These are phyloP conservation scores for Adelognathus sp. DNA, from an alignment of 2,888 invertebrate genomes.

Conservation along the genomic window DNA sequence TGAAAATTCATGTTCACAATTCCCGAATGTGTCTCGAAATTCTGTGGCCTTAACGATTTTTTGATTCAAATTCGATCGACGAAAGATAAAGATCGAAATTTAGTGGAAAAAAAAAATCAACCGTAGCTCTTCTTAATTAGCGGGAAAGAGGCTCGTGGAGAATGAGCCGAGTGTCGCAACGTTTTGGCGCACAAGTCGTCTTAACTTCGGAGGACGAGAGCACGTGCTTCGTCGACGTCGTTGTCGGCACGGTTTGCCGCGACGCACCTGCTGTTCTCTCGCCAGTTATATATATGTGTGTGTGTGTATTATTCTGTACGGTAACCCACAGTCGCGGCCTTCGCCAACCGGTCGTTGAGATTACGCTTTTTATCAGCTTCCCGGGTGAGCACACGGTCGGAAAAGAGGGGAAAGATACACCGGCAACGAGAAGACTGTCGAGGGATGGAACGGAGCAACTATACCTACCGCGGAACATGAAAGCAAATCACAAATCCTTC, in stretches of 20 bases:
- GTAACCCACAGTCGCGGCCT: constrained; percentile 43
- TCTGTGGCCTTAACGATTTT: neutral
- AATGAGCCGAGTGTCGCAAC: constrained; percentile 24
- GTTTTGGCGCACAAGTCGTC: constrained; percentile 40
- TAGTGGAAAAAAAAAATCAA: neutral
- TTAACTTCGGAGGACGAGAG: constrained; percentile 16
- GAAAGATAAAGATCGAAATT: neutral
- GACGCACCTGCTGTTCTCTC: constrained; percentile 43
- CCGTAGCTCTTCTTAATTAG: constrained; percentile 22
- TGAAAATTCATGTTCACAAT: neutral
- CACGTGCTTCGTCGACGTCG: constrained; percentile 53
- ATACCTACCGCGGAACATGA: constrained; percentile 36
- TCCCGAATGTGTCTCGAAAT: neutral
- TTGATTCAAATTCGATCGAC: neutral
- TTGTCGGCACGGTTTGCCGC: constrained; percentile 39
- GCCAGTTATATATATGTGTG: constrained; percentile 47
- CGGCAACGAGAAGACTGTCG: constrained; percentile 30
- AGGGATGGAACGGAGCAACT: constrained; percentile 40
- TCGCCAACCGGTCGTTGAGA: constrained; percentile 54
- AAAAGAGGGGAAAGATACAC: constrained; percentile 6
- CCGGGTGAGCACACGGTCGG: constrained; percentile 47
- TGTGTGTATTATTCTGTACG: too few species aligned
- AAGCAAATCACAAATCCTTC: constrained; percentile 37
- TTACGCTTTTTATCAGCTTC: constrained; percentile 59
- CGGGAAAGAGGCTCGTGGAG: neutral